A percentile compares a stretch with the other conserved stretches of the same genome.
phyloP scores from a whole-genome alignment of 2,113 vertebrate species.

The Odobenus rosmarus region DNA sequence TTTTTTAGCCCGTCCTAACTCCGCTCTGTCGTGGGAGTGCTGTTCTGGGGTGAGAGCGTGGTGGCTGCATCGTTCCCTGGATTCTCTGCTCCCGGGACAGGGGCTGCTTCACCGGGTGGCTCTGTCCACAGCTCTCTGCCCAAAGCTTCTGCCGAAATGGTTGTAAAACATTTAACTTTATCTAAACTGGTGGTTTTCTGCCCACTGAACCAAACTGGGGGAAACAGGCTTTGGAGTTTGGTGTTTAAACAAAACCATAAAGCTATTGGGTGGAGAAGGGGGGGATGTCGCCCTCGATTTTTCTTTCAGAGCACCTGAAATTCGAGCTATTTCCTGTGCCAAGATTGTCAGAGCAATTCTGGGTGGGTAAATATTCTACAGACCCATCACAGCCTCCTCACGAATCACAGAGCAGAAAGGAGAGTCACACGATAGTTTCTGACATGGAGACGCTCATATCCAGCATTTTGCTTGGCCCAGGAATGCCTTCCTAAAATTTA shows the following conservation, averaged over 20 bases:
- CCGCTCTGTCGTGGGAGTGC: rapidly evolving
- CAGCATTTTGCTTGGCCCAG: not conserved
- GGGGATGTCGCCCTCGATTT: not conserved
- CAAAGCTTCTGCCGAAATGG: rapidly evolving
- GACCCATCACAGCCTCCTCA: rapidly evolving
- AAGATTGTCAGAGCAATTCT: not conserved
- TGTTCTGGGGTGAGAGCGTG: rapidly evolving
- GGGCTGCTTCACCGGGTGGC: rapidly evolving
- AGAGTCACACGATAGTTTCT: rapidly evolving
- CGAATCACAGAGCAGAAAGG: not conserved
- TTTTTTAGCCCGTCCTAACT: rapidly evolving
- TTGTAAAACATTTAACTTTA: not conserved
- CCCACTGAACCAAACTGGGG: not conserved
- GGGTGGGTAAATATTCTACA: rapidly evolving
- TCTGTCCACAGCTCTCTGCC: not conserved
- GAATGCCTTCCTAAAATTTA: not conserved
- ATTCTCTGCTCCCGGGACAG: not conserved
- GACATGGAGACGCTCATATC: rapidly evolving
- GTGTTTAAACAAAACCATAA: not conserved
- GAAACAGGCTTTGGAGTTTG: not conserved
- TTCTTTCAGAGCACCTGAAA: not conserved
- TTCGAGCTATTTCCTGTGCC: not conserved
- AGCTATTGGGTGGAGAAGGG: not conserved
- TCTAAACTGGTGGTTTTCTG: not conserved
- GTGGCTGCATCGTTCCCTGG: rapidly evolving